phyloP scores from a whole-genome alignment of 2,888 invertebrate species.

The Nycteola revayana region DNA sequence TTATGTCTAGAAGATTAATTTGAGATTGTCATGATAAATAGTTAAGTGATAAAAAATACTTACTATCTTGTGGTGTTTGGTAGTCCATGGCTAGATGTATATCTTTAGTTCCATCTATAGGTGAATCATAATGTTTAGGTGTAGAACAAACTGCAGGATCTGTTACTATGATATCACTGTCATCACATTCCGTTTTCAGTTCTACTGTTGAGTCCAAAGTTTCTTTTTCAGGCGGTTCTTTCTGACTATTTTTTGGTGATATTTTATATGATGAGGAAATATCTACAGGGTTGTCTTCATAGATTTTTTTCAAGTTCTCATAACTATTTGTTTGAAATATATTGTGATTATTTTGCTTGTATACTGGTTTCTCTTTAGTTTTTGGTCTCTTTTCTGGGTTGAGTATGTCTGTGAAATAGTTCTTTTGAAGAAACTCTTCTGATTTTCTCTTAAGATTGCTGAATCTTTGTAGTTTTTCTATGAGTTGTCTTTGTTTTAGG shows the following conservation, averaged over 20 bases:
- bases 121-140: slow-evolving; percentile 58
- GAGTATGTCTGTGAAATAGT: slow-evolving; percentile 61
- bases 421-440: slow-evolving; percentile 70
- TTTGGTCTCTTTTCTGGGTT: slow-evolving; percentile 69
- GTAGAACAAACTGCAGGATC: slow-evolving; percentile 70
- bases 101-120: slow-evolving; percentile 60
- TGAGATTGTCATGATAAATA: slow-evolving; percentile 14
- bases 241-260: slow-evolving; percentile 41
- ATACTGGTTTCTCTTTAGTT: slow-evolving; percentile 58
- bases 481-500: slow-evolving; percentile 66
- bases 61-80: slow-evolving; percentile 73
- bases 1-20: too few relatives aligned
- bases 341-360: slow-evolving; percentile 48
- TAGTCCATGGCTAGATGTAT: slow-evolving; percentile 57
- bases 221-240: slow-evolving; percentile 54
- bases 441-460: slow-evolving; percentile 74
- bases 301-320: slow-evolving; percentile 60
- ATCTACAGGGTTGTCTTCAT: slow-evolving; percentile 63
- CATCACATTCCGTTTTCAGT: slow-evolving; percentile 74
- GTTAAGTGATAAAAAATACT: slow-evolving; percentile 40
- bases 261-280: slow-evolving; percentile 55
- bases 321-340: slow-evolving; percentile 49
- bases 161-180: slow-evolving; percentile 69
- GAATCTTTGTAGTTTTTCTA: slow-evolving; percentile 70
- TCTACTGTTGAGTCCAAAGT: slow-evolving; percentile 51